These are phyloP conservation scores for Leptinotarsa defecta DNA, from an alignment of 1,140 invertebrate species.

Conservation along the genomic window DNA sequence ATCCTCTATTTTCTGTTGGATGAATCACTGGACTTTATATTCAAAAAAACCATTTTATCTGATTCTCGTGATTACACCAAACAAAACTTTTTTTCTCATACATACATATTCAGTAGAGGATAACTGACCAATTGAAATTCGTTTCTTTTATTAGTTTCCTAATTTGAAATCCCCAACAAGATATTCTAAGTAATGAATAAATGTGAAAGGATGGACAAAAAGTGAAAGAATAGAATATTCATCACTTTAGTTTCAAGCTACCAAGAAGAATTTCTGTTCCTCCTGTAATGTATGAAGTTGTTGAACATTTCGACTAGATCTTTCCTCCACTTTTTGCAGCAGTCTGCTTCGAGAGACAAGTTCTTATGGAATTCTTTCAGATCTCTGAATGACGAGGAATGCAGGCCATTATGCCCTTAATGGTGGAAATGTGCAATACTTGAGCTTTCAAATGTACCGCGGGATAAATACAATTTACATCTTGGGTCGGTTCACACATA, in stretches of 20 bases:
- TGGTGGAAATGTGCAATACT: constrained; percentile 16
- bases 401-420: constrained; percentile 16
- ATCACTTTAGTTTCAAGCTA: background rate
- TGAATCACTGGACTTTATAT: too few relatives aligned
- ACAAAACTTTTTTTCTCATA: too few relatives aligned
- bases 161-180: too few relatives aligned
- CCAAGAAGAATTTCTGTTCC: background rate
- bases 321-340: constrained; percentile 1
- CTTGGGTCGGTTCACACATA: constrained; percentile 22
- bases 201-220: background rate
- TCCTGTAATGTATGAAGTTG: background rate
- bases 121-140: too few relatives aligned
- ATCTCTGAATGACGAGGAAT: constrained; percentile 17
- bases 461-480: constrained; percentile 15
- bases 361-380: constrained; percentile 17
- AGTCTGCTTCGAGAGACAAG: constrained; percentile 7
- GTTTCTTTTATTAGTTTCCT: too few relatives aligned
- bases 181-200: too few relatives aligned
- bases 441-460: constrained; percentile 9
- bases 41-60: too few relatives aligned
- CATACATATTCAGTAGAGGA: too few relatives aligned
- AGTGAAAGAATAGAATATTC: background rate
- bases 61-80: too few relatives aligned
- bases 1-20: too few relatives aligned
- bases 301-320: constrained; percentile 10